These are phyloP conservation scores for Pristionchus mayeri DNA, from an alignment of 2,888 invertebrate genomes.

Conservation along the genomic window DNA sequence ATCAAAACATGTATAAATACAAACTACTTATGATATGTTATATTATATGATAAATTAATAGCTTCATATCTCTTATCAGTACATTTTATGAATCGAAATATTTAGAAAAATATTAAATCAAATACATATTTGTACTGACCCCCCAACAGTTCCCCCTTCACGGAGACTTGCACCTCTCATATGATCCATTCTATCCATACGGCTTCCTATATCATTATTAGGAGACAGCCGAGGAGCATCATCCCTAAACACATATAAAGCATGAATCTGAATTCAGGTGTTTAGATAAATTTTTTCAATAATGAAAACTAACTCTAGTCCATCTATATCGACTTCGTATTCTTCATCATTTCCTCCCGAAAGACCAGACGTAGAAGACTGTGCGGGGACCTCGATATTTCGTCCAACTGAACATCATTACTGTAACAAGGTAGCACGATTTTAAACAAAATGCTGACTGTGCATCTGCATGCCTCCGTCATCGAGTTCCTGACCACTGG, in stretches of 20 bases:
- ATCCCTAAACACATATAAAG: neutral
- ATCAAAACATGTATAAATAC: neutral
- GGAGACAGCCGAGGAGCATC: conserved; percentile 45
- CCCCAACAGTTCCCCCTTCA: conserved; percentile 47
- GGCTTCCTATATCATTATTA: neutral
- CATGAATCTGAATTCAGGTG: neutral
- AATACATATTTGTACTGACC: neutral
- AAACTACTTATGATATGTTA: too few species aligned
- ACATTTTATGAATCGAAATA: too few species aligned
- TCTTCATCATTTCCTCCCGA: conserved; percentile 30
- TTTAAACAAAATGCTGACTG: neutral
- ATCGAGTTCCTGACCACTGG: neutral
- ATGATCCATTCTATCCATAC: conserved; percentile 17
- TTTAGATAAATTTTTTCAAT: too few species aligned
- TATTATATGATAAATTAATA: too few species aligned
- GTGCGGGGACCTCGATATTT: conserved; percentile 41
- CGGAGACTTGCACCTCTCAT: conserved; percentile 38
- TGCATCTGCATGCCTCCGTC: conserved; percentile 23
- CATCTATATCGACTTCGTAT: conserved; percentile 44
- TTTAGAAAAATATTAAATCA: too few species aligned
- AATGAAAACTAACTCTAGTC: conserved; percentile 28
- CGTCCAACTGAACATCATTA: conserved; percentile 9
- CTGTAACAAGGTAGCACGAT: neutral
- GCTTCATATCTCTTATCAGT: too few species aligned
- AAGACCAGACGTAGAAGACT: conserved; percentile 24